Evolutionary conservation across 92 coral and sea anemone genomes (phyloP), one percentile per base, ranked within the genome.

Genomic region (Virgularia gustaviana): DNA sequence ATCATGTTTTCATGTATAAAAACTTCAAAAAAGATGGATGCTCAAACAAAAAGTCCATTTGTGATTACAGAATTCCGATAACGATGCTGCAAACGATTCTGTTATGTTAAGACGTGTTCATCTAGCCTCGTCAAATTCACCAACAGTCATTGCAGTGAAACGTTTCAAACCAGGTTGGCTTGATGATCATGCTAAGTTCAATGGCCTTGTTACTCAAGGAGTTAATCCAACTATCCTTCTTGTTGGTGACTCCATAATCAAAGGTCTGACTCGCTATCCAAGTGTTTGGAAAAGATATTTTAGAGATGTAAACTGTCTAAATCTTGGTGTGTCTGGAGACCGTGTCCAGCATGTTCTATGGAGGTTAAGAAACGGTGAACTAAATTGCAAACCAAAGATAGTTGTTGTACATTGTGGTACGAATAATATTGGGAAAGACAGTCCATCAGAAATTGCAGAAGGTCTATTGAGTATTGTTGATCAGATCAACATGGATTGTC

Each of bases 261-360:
- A 89, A 79, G 98, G 98, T 3, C 87, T 92, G 27, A 81, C 87
- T 25, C 92, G 98, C 8, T 92, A 92, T 62, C 83, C 96, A 4
- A 81, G 79, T 3, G 87, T 92, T 6, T 92, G 98, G 98, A 78
- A 80, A 49, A 83, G 74, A 52, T 80, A 86, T 57, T 92, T 89
- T 79, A 80, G 72, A 2, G 73, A 83, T 27, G 84, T 92, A 10
- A 82, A 82, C 34, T 86, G 96, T 10, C 72, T 92, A 15, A 87
- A 87, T 80, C 87, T 92, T 80, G 98, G 98, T 30, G 77, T 92
- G 13, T 90, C 96, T 25, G 98, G 98, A 3, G 98, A 92, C 61
- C 85, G 90, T 36, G 88, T 96, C 11, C 98, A 92, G 71, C 98
- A 92, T 76, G 98, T 92, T 9, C 53, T 92, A 27, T 92, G 98